Evolutionary conservation across 2,113 vertebrate genomes (phyloP).

Genomic region (Chaetops frenatus): DNA sequence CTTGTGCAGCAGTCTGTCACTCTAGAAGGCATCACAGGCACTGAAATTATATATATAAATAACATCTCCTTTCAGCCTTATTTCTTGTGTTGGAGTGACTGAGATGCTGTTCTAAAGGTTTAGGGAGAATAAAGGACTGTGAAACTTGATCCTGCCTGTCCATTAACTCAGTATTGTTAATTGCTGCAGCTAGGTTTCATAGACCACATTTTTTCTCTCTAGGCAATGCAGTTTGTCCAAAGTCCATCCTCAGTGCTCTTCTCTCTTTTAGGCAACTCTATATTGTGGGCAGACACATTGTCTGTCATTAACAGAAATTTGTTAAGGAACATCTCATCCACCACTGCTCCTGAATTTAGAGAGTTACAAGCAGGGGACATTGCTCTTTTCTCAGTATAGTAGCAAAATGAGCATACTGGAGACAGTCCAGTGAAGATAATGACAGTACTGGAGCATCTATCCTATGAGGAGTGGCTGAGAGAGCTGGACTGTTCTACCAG

Average conservation of each 20-base stretch:
- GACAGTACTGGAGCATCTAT: not conserved
- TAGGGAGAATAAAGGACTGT: not conserved
- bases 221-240: not conserved
- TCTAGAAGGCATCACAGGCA: not conserved
- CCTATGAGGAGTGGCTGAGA: not conserved
- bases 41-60: not conserved
- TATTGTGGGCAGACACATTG: not conserved
- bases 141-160: not conserved
- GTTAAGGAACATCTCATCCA: not conserved
- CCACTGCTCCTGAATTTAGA: not conserved
- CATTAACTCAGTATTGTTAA: not conserved
- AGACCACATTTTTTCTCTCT: not conserved
- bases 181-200: not conserved
- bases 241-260: not conserved
- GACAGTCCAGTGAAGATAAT: not conserved
- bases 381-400: not conserved
- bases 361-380: not conserved
- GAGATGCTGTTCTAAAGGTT: not conserved
- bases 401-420: not conserved
- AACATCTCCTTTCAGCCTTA: not conserved
- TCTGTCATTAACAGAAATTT: not conserved
- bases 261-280: not conserved
- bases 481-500: not conserved
- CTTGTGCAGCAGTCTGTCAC: not conserved
- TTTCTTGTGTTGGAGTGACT: not conserved